Conservation (phyloP, 2,113 vertebrate genomes). For the Terrapene triunguis region DNA sequence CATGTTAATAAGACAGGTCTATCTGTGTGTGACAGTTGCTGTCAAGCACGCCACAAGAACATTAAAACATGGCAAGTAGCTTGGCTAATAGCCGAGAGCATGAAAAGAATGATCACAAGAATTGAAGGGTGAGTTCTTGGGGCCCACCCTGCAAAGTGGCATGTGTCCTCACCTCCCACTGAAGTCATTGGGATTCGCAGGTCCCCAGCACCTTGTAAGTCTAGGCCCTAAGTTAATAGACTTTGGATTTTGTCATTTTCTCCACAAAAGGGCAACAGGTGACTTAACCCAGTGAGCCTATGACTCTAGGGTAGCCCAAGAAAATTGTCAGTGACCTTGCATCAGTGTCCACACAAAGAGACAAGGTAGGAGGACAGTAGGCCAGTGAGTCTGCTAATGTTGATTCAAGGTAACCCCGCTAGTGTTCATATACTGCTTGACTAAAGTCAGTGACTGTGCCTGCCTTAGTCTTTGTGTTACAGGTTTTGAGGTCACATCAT, state of each 20-base stretch:
- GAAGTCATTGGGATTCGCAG: not conserved
- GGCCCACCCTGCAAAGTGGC: not conserved
- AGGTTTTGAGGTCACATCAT: not conserved
- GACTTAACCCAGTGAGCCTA: not conserved
- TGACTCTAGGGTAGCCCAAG: not conserved
- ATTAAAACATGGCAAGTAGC: not conserved
- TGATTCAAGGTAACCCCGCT: not conserved
- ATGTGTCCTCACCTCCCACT: not conserved
- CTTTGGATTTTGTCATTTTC: not conserved
- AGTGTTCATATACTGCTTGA: fast-evolving
- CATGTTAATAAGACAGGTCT: fast-evolving
- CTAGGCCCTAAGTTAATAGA: not conserved
- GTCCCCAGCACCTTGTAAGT: not conserved
- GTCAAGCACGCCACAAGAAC: not conserved
- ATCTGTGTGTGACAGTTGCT: fast-evolving
- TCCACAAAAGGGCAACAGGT: not conserved
- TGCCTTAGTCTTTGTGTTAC: not conserved
- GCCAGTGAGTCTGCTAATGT: not conserved
- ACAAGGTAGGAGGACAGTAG: not conserved
- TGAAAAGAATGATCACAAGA: not conserved
- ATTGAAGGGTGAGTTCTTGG: not conserved
- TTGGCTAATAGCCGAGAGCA: not conserved
- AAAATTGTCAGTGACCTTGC: not conserved
- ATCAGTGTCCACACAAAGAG: not conserved
- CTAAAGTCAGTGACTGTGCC: not conserved